These are phyloP conservation scores for Diogma glabrata DNA, from an alignment of 2,888 invertebrate species.

Conservation along the genomic window DNA sequence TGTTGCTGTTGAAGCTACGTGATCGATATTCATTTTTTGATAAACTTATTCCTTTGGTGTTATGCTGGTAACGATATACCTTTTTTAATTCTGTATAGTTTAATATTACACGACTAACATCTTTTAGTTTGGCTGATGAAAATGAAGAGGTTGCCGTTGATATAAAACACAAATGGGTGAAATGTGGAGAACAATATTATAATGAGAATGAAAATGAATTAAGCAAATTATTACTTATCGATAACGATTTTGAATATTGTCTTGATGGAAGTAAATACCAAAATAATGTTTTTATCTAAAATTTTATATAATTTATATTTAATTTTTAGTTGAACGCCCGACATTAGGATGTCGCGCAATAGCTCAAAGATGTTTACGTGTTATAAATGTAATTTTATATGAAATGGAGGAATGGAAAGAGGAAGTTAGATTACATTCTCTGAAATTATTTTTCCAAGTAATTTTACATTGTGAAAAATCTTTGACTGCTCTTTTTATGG, in stretches of 20 bases:
- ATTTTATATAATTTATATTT: no score
- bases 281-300: no score
- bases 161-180: conserved; percentile 53
- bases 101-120: no score
- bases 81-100: no score
- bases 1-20: conserved; percentile 62
- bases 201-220: conserved; percentile 80
- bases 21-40: conserved; percentile 87
- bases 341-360: conserved; percentile 76
- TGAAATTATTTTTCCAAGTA: conserved; percentile 33
- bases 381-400: conserved; percentile 28
- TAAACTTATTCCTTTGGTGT: conserved; percentile 68
- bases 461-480: conserved; percentile 32
- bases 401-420: conserved; percentile 35
- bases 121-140: conserved; percentile 71
- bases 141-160: conserved; percentile 56
- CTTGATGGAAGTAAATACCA: conserved; percentile 57
- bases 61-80: no score
- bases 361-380: conserved; percentile 50
- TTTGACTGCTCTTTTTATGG: conserved; percentile 33
- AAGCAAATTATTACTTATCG: conserved; percentile 71
- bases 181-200: conserved; percentile 65
- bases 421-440: conserved; percentile 33
- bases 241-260: conserved; percentile 56
- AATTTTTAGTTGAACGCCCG: no score